Evolutionary conservation across 1,140 invertebrate species (phyloP).

Genomic region (Cephus cinctus): DNA sequence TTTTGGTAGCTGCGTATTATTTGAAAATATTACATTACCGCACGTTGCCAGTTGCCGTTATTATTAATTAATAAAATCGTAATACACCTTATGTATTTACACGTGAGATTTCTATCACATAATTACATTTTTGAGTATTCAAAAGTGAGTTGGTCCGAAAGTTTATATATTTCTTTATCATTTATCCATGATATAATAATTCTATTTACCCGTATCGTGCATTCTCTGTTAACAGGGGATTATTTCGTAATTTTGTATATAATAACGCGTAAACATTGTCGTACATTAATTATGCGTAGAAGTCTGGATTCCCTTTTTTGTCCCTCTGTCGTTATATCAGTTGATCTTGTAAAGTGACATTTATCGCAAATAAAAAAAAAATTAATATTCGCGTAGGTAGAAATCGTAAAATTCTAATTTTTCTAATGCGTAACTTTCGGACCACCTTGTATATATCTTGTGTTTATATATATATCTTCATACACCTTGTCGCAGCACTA

Average conservation of each 20-base stretch:
- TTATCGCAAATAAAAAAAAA: no score
- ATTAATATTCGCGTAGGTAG: no score
- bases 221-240: no score
- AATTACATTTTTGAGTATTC: conserved; percentile 35
- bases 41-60: no score
- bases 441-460: conserved; percentile 30
- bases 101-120: conserved; percentile 29
- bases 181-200: no score
- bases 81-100: conserved; percentile 37
- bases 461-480: conserved; percentile 14
- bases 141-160: no score
- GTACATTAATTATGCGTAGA: neutral
- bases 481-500: neutral
- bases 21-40: conserved; percentile 33
- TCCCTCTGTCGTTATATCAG: neutral
- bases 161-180: no score
- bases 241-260: conserved; percentile 28
- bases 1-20: conserved; percentile 31
- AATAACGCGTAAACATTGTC: conserved; percentile 6
- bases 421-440: conserved; percentile 22
- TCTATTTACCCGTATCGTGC: no score
- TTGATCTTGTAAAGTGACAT: no score
- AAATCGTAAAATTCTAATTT: no score
- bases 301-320: neutral
- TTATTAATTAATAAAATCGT: conserved; percentile 31